Base-by-base conservation (phyloP, 2,113 vertebrate species). In the Actinemys pallida region DNA sequence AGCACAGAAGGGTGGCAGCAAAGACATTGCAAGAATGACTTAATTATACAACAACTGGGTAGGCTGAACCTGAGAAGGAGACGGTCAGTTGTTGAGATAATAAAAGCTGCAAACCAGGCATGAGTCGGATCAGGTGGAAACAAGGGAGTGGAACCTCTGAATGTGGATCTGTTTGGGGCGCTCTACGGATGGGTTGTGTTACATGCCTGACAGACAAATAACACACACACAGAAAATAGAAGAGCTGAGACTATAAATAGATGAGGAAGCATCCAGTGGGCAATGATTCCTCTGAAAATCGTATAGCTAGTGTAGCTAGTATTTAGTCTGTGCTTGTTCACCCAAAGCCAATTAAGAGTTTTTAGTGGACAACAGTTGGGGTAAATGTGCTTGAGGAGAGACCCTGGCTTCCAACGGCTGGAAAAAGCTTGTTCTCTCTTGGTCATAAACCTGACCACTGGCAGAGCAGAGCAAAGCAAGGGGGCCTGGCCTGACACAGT, bases 181-280 rank as follows among this genome's bases (percentile, higher is more conserved):
- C 75, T 2, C 4, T 14, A 4, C 12, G 22, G 35, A 53, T 49
- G 53, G 29, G 25, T 10, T 4, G 5, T 16, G 29, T 25, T 22
- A 47, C 53, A 16, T 31, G 20, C 4, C 54, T 59, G 29, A 24
- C 0, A 1, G 17, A 85, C 59, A 75, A 3, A 2, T 4, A 29
- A 45, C 16, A 53, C 81, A 75, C n/a, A 3, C 13, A 9, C 1
- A 16, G 31, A 25, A 45, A 29, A 29, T 11, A 56, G 8, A 83
- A 45, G 84, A 85, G 49, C 25, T 4, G 0, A 78, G 45, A 47
- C 12, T 89, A 1, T 72, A 57, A 31, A 50, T 75, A 35, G 83
- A 29, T 31, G 54, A 16, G 8, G 92, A 56, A 52, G 59, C 47
- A 84, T 56, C 78, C 27, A 0, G 0, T 79, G 72, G 59, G 72